Evolutionary conservation across 1,140 invertebrate species (phyloP), one percentile per base, ranked within the genome.

Genomic region (Brachionus paranguensis): DNA sequence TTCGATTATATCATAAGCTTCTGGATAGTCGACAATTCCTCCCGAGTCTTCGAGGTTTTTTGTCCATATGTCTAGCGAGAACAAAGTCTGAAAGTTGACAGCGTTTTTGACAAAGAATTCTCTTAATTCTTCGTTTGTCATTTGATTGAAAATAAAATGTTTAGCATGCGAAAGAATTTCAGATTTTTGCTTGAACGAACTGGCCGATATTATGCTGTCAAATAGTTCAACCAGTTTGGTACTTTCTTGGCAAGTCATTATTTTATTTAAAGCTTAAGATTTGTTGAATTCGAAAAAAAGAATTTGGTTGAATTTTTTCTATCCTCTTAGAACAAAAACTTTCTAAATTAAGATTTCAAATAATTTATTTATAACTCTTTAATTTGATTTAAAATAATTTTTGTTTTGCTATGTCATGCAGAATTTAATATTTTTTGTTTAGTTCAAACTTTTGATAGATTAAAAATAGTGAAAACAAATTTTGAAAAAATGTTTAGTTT

Each of bases 1-100:
- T 50, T 76, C 72, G 12, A 76, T 76, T 10, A 76, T 76, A 10
- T 76, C 72, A 50, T 76, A 53, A 14, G 43, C 43, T 76, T 76
- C 72, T 8, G 72, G 17, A 27, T 50, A 50, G 27, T 76, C 72
- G 24, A 76, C 72, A 14, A 76, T 76, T 47, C 72, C 72, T 27
- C 45, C 45, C 0, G n/a, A 27, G 24, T 76, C 43, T 8, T 76
- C 72, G 17, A 76, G 27, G 29, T 8, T 76, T 76, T 76, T 76
- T 14, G 72, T 76, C 72, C 72, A 76, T 14, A 76, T 76, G 24
- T 76, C 10, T 6, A 76, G 72, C 12, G 24, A 24, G 27, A 76
- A 76, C 12, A 76, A 76, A 27, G 43, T 53, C 20, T 76, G 17
- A 76, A 76, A 76, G 43, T 76, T 76, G 5, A 14, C 11, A 24